phyloP scores from a whole-genome alignment of 2,888 invertebrate genomes.

The Oxytorus armatus region DNA sequence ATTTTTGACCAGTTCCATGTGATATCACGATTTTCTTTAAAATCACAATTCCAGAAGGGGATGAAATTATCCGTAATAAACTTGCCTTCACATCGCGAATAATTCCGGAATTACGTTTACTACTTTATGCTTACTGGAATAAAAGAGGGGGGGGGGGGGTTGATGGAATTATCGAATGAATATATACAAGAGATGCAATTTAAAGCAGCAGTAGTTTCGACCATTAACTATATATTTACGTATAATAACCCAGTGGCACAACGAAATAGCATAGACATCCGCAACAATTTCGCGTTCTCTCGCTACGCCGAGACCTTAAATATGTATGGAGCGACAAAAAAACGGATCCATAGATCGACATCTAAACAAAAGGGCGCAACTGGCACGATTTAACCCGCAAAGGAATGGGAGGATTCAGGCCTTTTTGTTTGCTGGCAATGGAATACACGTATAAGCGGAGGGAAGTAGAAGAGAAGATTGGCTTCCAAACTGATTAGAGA shows the following conservation, averaged over 20 bases:
- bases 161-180: constrained; percentile 61
- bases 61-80: constrained; percentile 60
- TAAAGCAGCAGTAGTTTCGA: constrained; percentile 38
- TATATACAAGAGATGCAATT: constrained; percentile 52
- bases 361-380: constrained; percentile 1
- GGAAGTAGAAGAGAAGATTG: constrained; percentile 15
- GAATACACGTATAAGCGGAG: background rate
- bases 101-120: constrained; percentile 33
- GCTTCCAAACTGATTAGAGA: constrained; percentile 56
- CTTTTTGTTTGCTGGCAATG: background rate
- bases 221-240: constrained; percentile 1
- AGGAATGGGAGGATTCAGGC: background rate
- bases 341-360: constrained; percentile 1
- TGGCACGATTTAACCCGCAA: background rate
- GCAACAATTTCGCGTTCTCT: constrained; percentile 42
- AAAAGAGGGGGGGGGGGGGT: background rate
- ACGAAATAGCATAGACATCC: constrained; percentile 43
- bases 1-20: constrained; percentile 1
- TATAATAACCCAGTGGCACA: constrained; percentile 27
- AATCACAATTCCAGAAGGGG: constrained; percentile 29
- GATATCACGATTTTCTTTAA: constrained; percentile 48
- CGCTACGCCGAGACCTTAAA: constrained; percentile 53
- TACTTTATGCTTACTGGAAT: constrained; percentile 40
- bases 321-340: constrained; percentile 56
- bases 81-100: constrained; percentile 22